Evolutionary conservation across 2,888 invertebrate genomes (phyloP).

Genomic region (Melipona bicolor): DNA sequence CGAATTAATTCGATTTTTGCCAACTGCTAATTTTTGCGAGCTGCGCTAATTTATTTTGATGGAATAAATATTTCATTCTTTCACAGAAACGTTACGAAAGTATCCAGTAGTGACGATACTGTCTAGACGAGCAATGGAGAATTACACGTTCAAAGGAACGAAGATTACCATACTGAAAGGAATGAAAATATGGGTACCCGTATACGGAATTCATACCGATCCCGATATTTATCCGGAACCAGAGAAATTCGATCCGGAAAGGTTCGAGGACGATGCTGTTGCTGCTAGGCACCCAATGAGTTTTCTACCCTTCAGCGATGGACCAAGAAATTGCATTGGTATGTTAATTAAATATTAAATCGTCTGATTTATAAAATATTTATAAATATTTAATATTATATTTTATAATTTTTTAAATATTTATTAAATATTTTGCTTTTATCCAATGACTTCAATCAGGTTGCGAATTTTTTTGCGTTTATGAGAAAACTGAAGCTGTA

Average conservation of each 20-base stretch:
- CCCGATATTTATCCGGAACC: slow-evolving; percentile 31
- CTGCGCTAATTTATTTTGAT: no score
- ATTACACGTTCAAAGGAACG: slow-evolving; percentile 69
- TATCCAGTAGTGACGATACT: slow-evolving; percentile 82
- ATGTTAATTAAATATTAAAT: no score
- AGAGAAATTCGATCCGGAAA: slow-evolving; percentile 74
- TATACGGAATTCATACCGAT: slow-evolving; percentile 70
- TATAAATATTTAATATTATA: no score
- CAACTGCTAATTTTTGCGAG: no score
- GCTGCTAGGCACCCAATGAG: slow-evolving; percentile 71
- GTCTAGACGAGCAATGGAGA: slow-evolving; percentile 71
- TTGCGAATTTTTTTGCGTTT: no score
- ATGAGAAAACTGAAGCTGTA: no score
- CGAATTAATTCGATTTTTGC: no score
- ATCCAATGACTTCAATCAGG: no score
- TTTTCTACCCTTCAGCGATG: slow-evolving; percentile 77
- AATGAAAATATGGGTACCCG: slow-evolving; percentile 66
- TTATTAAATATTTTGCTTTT: no score
- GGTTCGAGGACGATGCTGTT: slow-evolving; percentile 73
- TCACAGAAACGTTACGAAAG: slow-evolving; percentile 83
- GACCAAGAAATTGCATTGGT: slow-evolving; percentile 75
- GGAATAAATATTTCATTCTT: not conserved
- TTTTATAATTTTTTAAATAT: no score
- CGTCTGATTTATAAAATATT: no score
- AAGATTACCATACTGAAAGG: slow-evolving; percentile 69